These are phyloP conservation scores for Channallabes apus DNA, from an alignment of 2,797 vertebrate genomes.

Conservation along the genomic window DNA sequence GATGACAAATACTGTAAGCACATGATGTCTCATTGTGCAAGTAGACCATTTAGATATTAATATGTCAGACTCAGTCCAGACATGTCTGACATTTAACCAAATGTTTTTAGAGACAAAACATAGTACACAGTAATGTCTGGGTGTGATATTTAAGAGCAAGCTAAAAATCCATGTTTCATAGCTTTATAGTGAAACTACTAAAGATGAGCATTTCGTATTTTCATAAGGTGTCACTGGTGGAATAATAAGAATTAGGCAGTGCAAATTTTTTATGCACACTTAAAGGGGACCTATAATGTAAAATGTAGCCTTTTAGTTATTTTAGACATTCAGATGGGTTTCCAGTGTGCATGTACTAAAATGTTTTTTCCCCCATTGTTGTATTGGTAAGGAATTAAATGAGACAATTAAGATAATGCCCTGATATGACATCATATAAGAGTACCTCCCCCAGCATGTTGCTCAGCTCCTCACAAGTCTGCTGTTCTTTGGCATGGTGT, in stretches of 20 bases:
- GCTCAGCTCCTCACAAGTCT: too few species aligned
- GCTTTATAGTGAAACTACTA: neutral
- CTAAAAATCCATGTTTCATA: neutral
- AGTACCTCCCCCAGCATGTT: too few species aligned
- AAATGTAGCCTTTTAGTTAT: too few species aligned
- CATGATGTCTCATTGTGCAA: neutral
- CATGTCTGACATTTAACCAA: neutral
- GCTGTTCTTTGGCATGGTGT: too few species aligned
- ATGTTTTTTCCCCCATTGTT: too few species aligned
- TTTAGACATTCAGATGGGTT: too few species aligned
- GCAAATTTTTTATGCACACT: neutral
- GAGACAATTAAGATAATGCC: too few species aligned
- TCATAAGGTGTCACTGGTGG: neutral
- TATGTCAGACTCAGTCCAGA: neutral
- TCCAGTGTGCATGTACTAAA: too few species aligned
- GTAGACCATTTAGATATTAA: neutral
- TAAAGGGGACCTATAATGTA: too few species aligned
- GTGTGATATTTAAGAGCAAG: neutral
- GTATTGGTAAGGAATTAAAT: too few species aligned
- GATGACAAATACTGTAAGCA: neutral
- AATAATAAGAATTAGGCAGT: neutral
- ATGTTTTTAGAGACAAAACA: neutral
- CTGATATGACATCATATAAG: too few species aligned
- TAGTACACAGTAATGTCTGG: neutral
- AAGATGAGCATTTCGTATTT: neutral